A percentile compares a stretch with the other conserved stretches of the same genome.
These are phyloP conservation scores for Phthorimaea operculella DNA, from an alignment of 1,140 invertebrate species.

Conservation along the genomic window DNA sequence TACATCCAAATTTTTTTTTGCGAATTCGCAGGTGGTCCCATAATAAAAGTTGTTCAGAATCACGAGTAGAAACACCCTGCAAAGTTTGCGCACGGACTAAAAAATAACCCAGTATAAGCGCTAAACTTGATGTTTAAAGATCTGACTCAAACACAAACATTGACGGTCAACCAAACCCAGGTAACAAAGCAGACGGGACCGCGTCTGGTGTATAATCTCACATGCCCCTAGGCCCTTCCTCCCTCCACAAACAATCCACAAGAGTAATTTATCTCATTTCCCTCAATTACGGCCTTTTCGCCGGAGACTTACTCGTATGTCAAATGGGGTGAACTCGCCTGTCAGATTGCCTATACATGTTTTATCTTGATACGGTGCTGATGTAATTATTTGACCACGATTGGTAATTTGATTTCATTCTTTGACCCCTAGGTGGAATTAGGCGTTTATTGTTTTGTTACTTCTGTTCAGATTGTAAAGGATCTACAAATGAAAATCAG, in stretches of 20 bases:
- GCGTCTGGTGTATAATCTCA: background rate
- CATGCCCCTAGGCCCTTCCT: conserved; percentile 12
- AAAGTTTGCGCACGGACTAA: too few relatives aligned
- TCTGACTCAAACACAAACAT: too few relatives aligned
- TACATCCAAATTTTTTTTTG: too few relatives aligned
- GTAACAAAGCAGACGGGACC: background rate
- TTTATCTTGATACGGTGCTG: conserved; percentile 16
- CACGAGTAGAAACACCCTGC: too few relatives aligned
- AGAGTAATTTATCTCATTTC: conserved; percentile 59
- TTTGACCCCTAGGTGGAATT: background rate
- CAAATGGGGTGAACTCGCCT: conserved; percentile 35
- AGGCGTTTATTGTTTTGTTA: background rate
- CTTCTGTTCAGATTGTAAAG: too few relatives aligned
- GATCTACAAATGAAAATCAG: too few relatives aligned
- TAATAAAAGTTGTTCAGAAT: too few relatives aligned
- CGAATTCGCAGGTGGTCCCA: too few relatives aligned
- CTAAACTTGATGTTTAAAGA: too few relatives aligned
- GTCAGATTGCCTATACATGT: conserved; percentile 23
- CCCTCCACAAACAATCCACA: conserved; percentile 30
- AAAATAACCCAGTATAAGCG: too few relatives aligned
- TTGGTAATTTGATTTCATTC: conserved; percentile 1
- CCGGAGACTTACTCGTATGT: conserved; percentile 22
- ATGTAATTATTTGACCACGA: conserved; percentile 9
- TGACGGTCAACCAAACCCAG: background rate
- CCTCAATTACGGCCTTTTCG: conserved; percentile 50